phyloP scores from a whole-genome alignment of 1,140 invertebrate genomes.

The honey bee (Apis mellifera) region DNA sequence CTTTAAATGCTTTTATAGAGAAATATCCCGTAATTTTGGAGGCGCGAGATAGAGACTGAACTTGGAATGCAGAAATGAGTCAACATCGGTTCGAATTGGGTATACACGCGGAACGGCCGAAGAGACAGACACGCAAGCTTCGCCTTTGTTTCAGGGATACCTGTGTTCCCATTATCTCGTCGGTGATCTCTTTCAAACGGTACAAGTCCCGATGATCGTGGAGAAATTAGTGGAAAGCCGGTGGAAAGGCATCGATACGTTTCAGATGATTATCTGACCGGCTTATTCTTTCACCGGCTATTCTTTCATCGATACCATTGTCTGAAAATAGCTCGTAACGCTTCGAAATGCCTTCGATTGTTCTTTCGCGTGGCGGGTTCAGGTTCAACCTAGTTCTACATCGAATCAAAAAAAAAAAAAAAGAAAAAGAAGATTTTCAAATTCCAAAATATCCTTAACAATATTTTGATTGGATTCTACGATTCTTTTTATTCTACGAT shows the following conservation, averaged over 20 bases:
- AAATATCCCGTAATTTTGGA: not conserved
- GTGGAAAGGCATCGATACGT: constrained; percentile 31
- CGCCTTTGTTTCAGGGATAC: constrained; percentile 53
- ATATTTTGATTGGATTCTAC: no score
- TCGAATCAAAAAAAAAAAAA: no score
- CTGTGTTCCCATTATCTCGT: constrained; percentile 49
- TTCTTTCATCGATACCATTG: constrained; percentile 50
- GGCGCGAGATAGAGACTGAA: constrained; percentile 23
- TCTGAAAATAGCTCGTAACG: constrained; percentile 31
- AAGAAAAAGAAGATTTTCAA: no score
- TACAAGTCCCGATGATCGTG: constrained; percentile 10
- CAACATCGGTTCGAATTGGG: constrained; percentile 23
- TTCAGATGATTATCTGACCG: constrained; percentile 45
- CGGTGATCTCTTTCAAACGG: constrained; percentile 43
- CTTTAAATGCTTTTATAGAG: not conserved
- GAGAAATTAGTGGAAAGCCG: constrained; percentile 60
- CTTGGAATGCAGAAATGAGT: constrained; percentile 40
- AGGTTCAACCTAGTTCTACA: not conserved
- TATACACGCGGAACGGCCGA: constrained; percentile 27
- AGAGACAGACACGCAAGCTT: constrained; percentile 47
- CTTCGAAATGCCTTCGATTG: constrained; percentile 27
- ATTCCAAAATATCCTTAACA: no score
- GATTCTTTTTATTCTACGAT: no score
- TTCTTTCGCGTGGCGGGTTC: not conserved
- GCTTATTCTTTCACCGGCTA: constrained; percentile 43